phyloP scores from a whole-genome alignment of 2,888 invertebrate species.

The Acanthacorydalis orientalis region DNA sequence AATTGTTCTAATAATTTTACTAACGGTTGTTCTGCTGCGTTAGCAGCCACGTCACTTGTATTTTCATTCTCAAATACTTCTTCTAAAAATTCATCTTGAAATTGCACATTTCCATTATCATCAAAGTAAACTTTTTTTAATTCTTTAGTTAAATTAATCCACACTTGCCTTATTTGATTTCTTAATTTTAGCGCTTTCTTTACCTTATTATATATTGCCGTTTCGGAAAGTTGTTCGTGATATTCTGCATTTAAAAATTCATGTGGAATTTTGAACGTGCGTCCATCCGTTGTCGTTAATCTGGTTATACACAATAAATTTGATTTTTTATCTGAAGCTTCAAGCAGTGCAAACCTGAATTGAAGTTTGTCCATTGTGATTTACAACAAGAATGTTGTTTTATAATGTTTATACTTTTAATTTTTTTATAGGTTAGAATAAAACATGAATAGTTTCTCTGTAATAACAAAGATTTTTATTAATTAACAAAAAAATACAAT shows the following conservation, averaged over 20 bases:
- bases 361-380: background rate
- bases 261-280: background rate
- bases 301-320: background rate
- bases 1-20: background rate
- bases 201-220: background rate
- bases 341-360: background rate
- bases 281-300: background rate
- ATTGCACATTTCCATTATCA: background rate
- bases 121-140: background rate
- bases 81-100: background rate
- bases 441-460: no score
- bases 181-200: background rate
- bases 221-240: background rate
- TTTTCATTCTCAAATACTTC: background rate
- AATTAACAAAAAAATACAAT: no score
- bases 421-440: no score
- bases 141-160: background rate
- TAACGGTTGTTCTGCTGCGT: no score
- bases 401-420: background rate
- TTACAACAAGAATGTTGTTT: background rate
- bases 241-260: background rate
- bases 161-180: background rate
- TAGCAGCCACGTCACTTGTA: background rate
- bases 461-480: no score
- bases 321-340: background rate